phyloP scores from a whole-genome alignment of 2,797 vertebrate genomes.

The Microctenopoma steveboyesi region DNA sequence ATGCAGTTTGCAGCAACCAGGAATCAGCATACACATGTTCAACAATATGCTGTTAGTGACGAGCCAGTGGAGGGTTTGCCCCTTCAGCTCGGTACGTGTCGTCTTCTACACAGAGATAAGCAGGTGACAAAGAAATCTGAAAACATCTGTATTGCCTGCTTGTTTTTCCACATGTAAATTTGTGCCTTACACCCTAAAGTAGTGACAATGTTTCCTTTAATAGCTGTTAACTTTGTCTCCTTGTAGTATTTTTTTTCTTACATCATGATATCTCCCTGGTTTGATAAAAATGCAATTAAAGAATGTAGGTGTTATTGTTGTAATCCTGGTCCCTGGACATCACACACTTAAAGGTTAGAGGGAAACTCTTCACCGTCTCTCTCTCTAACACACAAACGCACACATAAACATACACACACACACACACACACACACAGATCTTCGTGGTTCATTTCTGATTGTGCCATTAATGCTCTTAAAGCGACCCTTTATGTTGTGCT shows the following conservation, averaged over 20 bases:
- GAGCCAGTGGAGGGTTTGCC: conserved; percentile 73
- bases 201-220: conserved; percentile 91
- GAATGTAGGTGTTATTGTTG: conserved; percentile 86
- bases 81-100: conserved; percentile 72
- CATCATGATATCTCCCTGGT: conserved; percentile 81
- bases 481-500: conserved; percentile 79
- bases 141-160: conserved; percentile 86
- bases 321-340: conserved; percentile 81
- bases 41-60: conserved; percentile 48
- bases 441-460: conserved; percentile 84
- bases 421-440: conserved; percentile 58
- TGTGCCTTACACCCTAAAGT: conserved; percentile 99
- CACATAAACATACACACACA: conserved; percentile 17
- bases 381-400: conserved; percentile 25
- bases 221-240: conserved; percentile 88
- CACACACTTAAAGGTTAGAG: conserved; percentile 61
- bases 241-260: conserved; percentile 77
- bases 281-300: conserved; percentile 87
- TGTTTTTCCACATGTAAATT: conserved; percentile 99
- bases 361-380: conserved; percentile 26
- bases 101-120: conserved; percentile 48
- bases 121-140: conserved; percentile 57
- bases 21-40: conserved; percentile 51
- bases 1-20: conserved; percentile 77
- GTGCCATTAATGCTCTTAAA: conserved; percentile 88